Base-by-base conservation (phyloP, 2,888 invertebrate genomes). In the Cheilosia vernalis region DNA sequence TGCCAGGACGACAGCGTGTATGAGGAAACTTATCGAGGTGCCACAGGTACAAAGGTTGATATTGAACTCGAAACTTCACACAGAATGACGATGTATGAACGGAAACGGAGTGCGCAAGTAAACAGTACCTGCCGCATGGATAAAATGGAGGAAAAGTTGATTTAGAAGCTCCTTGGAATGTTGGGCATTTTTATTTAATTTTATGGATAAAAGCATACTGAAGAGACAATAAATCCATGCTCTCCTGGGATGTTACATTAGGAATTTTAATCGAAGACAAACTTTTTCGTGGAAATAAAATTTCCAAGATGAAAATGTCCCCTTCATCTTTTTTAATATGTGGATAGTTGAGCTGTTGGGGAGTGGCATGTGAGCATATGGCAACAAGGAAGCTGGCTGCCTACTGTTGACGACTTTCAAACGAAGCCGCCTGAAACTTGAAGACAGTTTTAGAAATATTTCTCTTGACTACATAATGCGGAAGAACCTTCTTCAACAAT, bases 121-220 rank as follows among this genome's bases (percentile, higher is more conserved):
- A 61, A 78, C 17, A 61, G 47, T 27, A 33, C 24, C 2, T 51
- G n/a, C 15, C 17, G 19, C 21, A 4, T 33, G 53, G 30, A 9
- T 33, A 30, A 64, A 58, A 19, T 51, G 24, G 9, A 21, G 15
- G 3, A 53, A 73, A 80, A 64, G 60, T 84, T 80, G 69, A 73
- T 78, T 78, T 73, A 73, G 66, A 21, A 24, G 42, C 5, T 15
- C 56, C 44, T 17, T 24, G 64, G 84, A 80, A 84, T 84, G 40
- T 24, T 15, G 44, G 37, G 69, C 58, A 84, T 69, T 84, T 70
- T 84, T 80, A 70, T 84, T 84, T 51, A 80, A 80, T 80, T 70
- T 84, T 40, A 63, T 44, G 47, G 74, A 80, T 70, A 44, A 80
- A 70, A 61, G 84, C 47, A 74, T 70, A 58, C 13, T 37, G 13